phyloP scores from a whole-genome alignment of 2,888 invertebrate genomes.

The Ophioninae sp. region DNA sequence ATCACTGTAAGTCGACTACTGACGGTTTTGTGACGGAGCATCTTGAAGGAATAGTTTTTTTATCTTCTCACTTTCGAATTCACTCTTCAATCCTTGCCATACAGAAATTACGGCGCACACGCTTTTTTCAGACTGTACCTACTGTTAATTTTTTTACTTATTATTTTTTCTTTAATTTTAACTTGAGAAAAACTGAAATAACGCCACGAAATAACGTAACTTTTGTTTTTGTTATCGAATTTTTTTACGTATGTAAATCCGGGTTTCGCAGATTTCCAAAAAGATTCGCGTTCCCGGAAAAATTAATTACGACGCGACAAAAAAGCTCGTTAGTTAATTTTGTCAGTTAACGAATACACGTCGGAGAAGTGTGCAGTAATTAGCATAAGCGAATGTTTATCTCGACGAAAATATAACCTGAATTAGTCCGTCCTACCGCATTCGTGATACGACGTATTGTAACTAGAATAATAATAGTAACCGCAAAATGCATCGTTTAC shows the following conservation, averaged over 20 bases:
- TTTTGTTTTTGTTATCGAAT: not conserved
- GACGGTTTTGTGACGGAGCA: too few species aligned
- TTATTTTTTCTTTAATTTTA: too few species aligned
- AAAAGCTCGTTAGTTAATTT: conserved; percentile 43
- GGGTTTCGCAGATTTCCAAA: not conserved
- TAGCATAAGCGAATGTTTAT: conserved; percentile 71
- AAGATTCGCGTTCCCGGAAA: conserved; percentile 35
- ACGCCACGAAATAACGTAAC: not conserved
- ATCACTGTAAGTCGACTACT: too few species aligned
- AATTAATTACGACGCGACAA: conserved; percentile 64
- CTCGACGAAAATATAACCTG: conserved; percentile 62
- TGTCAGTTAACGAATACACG: conserved; percentile 16
- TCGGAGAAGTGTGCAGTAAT: conserved; percentile 56
- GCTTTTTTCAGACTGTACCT: too few species aligned
- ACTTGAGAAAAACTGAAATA: too few species aligned
- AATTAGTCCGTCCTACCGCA: conserved; percentile 61
- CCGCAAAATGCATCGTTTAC: conserved; percentile 7
- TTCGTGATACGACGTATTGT: conserved; percentile 39
- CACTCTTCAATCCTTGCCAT: too few species aligned
- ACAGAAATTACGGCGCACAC: too few species aligned
- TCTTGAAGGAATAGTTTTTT: too few species aligned
- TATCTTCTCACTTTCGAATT: too few species aligned
- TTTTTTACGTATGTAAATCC: conserved; percentile 15
- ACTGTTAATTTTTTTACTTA: too few species aligned
- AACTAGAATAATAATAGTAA: conserved; percentile 38